These are phyloP conservation scores for Sarcophaga carnaria DNA, from an alignment of 2,888 invertebrate species.

Conservation along the genomic window DNA sequence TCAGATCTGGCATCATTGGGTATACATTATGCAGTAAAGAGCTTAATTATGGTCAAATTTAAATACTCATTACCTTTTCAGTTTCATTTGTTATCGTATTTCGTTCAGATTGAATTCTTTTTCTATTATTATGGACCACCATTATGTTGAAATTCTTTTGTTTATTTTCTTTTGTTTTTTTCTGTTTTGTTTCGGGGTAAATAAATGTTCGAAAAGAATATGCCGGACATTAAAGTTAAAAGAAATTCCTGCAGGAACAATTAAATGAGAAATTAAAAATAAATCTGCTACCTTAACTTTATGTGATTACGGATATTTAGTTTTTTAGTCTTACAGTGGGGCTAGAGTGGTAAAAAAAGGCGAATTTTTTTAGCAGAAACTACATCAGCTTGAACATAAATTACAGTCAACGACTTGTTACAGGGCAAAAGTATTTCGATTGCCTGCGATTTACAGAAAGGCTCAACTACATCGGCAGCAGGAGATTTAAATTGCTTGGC, in stretches of 20 bases:
- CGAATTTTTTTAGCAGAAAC: too few relatives aligned
- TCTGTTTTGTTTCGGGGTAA: neutral
- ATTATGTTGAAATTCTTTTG: conserved; percentile 12
- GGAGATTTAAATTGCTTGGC: too few relatives aligned
- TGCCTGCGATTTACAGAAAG: too few relatives aligned
- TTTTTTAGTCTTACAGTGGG: neutral
- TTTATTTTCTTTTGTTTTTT: conserved; percentile 12
- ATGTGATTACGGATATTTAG: conserved; percentile 8
- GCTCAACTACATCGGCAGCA: too few relatives aligned
- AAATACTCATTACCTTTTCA: conserved; percentile 58
- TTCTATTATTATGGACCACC: neutral
- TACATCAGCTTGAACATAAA: too few relatives aligned
- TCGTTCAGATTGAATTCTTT: neutral
- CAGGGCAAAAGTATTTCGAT: too few relatives aligned
- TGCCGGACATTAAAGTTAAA: conserved; percentile 41
- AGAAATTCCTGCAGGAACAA: conserved; percentile 42
- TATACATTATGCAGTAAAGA: neutral
- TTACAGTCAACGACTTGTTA: too few relatives aligned
- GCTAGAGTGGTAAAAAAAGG: neutral
- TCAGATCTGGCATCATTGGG: too few relatives aligned
- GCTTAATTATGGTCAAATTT: conserved; percentile 56
- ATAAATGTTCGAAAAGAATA: conserved; percentile 5
- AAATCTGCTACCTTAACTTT: conserved; percentile 1
- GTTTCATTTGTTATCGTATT: neutral
- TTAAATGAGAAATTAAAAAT: conserved; percentile 33